These are phyloP conservation scores for Potamilus streckersoni DNA, from an alignment of 1,140 invertebrate species.

Conservation along the genomic window DNA sequence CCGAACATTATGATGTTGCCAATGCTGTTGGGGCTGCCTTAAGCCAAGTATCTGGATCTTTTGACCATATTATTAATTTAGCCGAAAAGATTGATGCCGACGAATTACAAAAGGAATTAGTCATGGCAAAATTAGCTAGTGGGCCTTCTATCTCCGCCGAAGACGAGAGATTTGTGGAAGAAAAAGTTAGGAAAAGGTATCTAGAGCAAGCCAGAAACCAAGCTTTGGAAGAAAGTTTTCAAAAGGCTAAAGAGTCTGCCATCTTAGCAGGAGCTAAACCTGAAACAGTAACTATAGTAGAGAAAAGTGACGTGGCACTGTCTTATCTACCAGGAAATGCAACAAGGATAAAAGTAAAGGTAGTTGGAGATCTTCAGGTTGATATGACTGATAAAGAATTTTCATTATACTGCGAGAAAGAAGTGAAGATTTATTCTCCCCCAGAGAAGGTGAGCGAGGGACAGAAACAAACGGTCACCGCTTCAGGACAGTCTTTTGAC, in stretches of 20 bases:
- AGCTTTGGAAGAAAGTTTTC: constrained; percentile 29
- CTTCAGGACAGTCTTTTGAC: constrained; percentile 21
- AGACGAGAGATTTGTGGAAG: constrained; percentile 13
- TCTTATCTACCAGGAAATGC: constrained; percentile 56
- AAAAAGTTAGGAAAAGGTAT: constrained; percentile 33
- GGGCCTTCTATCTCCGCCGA: neutral
- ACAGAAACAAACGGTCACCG: constrained; percentile 30
- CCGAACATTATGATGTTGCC: constrained; percentile 52
- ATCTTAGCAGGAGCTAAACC: constrained; percentile 42
- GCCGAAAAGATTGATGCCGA: constrained; percentile 29
- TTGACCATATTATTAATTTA: constrained; percentile 48
- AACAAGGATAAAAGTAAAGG: constrained; percentile 49
- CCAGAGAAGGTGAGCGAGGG: neutral
- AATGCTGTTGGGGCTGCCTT: constrained; percentile 64
- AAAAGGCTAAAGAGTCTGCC: constrained; percentile 29
- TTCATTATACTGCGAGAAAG: neutral
- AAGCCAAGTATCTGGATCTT: constrained; percentile 50
- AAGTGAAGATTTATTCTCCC: neutral
- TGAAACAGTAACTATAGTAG: constrained; percentile 38
- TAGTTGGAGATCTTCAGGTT: constrained; percentile 43
- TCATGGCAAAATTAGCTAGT: neutral
- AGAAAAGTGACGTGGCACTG: constrained; percentile 44
- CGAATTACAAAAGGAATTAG: constrained; percentile 12
- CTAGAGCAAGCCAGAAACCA: constrained; percentile 37
- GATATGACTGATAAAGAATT: neutral